Evolutionary conservation across 2,797 vertebrate genomes (phyloP).

Genomic region (Hoplostethus mediterraneus): DNA sequence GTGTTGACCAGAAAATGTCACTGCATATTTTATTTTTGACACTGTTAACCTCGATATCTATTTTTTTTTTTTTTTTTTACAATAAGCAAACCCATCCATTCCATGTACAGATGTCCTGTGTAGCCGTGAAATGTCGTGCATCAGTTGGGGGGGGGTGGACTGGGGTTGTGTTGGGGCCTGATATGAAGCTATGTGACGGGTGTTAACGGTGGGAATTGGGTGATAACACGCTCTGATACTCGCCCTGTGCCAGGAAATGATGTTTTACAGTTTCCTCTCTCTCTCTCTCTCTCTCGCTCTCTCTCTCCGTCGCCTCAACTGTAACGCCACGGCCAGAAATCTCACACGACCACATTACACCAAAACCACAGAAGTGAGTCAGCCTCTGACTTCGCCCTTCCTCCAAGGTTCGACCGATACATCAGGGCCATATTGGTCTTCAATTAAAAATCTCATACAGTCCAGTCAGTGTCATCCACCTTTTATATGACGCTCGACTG

Average conservation of each 20-base stretch:
- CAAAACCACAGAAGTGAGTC: background rate
- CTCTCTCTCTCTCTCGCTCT: background rate
- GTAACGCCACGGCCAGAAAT: conserved; percentile 42
- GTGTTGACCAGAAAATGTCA: background rate
- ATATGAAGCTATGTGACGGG: conserved; percentile 49
- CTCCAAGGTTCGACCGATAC: background rate
- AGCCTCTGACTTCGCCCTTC: background rate
- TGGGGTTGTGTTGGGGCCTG: conserved; percentile 40
- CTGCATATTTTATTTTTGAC: conserved; percentile 11
- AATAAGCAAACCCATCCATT: background rate
- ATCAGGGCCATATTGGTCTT: background rate
- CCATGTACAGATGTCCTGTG: conserved; percentile 7
- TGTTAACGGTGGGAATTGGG: conserved; percentile 43
- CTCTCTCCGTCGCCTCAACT: conserved; percentile 16
- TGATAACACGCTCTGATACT: conserved; percentile 48
- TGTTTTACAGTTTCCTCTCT: conserved; percentile 49
- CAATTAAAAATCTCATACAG: background rate
- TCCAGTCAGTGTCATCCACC: too few species aligned
- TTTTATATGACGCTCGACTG: too few species aligned
- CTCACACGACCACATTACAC: conserved; percentile 33
- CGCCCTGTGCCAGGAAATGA: conserved; percentile 49
- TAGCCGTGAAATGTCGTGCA: background rate
- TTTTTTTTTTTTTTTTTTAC: background rate
- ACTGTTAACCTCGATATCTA: background rate
- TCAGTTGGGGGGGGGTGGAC: background rate